These are phyloP conservation scores for Morone saxatilis DNA, from an alignment of 2,113 vertebrate species.

Conservation along the genomic window DNA sequence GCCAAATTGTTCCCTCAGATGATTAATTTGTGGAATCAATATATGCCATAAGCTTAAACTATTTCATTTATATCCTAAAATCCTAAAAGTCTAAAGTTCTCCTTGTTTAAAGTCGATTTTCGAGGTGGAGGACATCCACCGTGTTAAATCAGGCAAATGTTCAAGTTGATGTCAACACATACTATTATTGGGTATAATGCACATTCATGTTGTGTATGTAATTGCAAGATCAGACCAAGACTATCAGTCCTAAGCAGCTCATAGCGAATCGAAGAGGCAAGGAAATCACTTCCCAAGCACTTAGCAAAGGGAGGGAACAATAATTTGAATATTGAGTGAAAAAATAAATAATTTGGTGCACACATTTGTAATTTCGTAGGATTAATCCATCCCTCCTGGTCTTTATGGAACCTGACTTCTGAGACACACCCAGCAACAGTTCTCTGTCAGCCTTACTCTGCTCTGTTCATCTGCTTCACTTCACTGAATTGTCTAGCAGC, in stretches of 20 bases:
- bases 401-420: neutral
- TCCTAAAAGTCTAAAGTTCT: neutral
- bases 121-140: neutral
- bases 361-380: neutral
- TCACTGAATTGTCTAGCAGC: neutral
- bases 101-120: neutral
- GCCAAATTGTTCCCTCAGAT: neutral
- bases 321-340: neutral
- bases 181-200: too few relatives aligned
- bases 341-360: neutral
- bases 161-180: too few relatives aligned
- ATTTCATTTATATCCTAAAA: neutral
- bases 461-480: constrained; percentile 11
- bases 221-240: neutral
- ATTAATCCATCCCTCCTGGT: neutral
- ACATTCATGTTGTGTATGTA: neutral
- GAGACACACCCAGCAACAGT: neutral
- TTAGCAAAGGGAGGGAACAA: too few relatives aligned
- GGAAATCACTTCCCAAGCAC: neutral
- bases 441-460: neutral
- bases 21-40: neutral
- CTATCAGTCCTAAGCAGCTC: neutral
- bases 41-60: neutral
- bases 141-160: neutral
- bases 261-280: neutral